Evolutionary conservation across 2,888 invertebrate genomes (phyloP).

Genomic region (Athalia cordata): DNA sequence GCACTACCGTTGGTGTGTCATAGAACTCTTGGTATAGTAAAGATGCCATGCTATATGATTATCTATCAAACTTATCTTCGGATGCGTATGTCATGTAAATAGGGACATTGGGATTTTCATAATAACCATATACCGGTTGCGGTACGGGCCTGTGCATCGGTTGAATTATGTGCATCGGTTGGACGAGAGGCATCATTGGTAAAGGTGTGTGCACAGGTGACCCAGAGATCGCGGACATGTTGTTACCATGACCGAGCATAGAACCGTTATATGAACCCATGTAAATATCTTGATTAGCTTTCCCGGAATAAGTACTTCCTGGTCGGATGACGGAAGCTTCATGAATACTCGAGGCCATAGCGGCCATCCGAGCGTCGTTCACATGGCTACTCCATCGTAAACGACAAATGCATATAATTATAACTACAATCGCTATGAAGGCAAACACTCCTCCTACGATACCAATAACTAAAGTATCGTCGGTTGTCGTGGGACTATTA

Average conservation of each 20-base stretch:
- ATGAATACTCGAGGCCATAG: constrained; percentile 67
- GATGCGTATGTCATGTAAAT: constrained; percentile 66
- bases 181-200: constrained; percentile 68
- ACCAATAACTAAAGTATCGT: constrained; percentile 95
- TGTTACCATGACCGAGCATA: constrained; percentile 65
- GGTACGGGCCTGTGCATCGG: constrained; percentile 56
- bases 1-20: too few relatives aligned
- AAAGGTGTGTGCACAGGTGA: constrained; percentile 61
- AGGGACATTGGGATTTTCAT: constrained; percentile 64
- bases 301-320: constrained; percentile 67
- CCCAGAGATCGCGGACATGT: constrained; percentile 46
- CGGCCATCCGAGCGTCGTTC: constrained; percentile 66
- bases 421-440: constrained; percentile 90
- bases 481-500: constrained; percentile 82
- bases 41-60: constrained; percentile 46
- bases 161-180: constrained; percentile 68
- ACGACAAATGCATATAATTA: constrained; percentile 91
- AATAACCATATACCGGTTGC: constrained; percentile 70
- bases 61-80: constrained; percentile 69
- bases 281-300: constrained; percentile 65
- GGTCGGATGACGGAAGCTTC: constrained; percentile 70
- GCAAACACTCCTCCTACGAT: constrained; percentile 95
- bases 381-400: constrained; percentile 79
- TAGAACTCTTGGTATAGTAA: background rate
- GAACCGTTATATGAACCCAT: constrained; percentile 66